A percentile compares a stretch with the other conserved stretches of the same genome.
Evolutionary conservation across 2,113 vertebrate genomes (phyloP).

Genomic region (Cepphus grylle): DNA sequence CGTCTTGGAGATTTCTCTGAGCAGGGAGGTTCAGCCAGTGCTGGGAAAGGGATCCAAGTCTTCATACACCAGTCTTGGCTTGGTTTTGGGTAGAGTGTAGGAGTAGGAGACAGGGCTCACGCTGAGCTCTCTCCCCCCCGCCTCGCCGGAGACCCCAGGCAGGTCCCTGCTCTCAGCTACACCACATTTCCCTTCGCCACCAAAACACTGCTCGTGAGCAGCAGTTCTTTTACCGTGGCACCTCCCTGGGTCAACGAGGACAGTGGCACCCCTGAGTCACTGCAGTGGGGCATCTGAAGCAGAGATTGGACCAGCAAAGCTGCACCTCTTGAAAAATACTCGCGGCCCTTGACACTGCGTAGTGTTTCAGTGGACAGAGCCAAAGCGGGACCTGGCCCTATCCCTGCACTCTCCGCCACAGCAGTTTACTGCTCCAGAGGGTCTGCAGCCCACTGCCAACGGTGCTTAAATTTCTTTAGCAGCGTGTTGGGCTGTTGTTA

Average conservation of each 20-base stretch:
- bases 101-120: not conserved
- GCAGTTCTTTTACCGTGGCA: fast-evolving
- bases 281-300: fast-evolving
- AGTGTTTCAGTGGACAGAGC: fast-evolving
- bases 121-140: fast-evolving
- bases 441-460: not conserved
- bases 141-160: not conserved
- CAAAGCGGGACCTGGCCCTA: fast-evolving
- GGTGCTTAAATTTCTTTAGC: not conserved
- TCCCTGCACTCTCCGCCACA: fast-evolving
- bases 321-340: not conserved
- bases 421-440: fast-evolving
- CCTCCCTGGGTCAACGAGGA: not conserved
- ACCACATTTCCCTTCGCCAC: fast-evolving
- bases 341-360: fast-evolving
- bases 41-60: not conserved
- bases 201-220: not conserved
- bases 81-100: no score
- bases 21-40: not conserved
- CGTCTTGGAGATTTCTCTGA: fast-evolving
- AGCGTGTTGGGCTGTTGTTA: not conserved
- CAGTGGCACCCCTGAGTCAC: not conserved
- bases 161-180: not conserved
- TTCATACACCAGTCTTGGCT: not conserved
- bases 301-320: not conserved